These are phyloP conservation scores for Tiliacea aurago DNA, from an alignment of 2,888 invertebrate species.

Conservation along the genomic window DNA sequence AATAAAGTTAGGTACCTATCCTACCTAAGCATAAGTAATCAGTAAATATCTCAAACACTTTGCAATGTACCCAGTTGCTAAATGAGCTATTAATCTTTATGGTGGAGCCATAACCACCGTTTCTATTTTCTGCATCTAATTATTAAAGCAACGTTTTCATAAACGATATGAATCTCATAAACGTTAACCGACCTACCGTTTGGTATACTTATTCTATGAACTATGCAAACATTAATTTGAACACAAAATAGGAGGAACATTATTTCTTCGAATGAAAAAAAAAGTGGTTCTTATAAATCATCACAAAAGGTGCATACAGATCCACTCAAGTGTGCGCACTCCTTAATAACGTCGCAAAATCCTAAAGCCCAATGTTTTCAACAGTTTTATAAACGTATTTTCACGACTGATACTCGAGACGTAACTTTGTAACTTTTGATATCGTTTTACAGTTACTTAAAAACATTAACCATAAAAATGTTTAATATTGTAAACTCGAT, in stretches of 20 bases:
- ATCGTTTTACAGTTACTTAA: slow-evolving; percentile 50
- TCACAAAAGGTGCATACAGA: not conserved
- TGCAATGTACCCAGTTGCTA: slow-evolving; percentile 31
- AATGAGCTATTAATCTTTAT: slow-evolving; percentile 49
- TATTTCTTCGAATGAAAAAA: not conserved
- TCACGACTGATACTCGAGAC: slow-evolving; percentile 53
- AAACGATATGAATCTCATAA: slow-evolving; percentile 27
- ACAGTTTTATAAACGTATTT: slow-evolving; percentile 34
- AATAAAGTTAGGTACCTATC: not conserved
- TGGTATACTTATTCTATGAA: not conserved
- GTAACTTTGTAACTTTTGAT: slow-evolving; percentile 52
- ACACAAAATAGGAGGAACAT: not conserved
- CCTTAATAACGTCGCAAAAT: slow-evolving; percentile 66
- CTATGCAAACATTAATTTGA: not conserved
- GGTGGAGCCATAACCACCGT: slow-evolving; percentile 23
- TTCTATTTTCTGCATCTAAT: slow-evolving; percentile 46
- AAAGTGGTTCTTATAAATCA: not conserved
- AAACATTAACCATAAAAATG: slow-evolving; percentile 58
- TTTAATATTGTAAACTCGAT: slow-evolving; percentile 77
- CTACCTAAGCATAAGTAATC: not conserved
- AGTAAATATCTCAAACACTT: slow-evolving; percentile 20
- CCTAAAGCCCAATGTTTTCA: slow-evolving; percentile 52
- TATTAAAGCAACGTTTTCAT: slow-evolving; percentile 31
- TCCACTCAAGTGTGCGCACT: slow-evolving; percentile 66
- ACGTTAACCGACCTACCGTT: not conserved